Base-by-base conservation (phyloP, 2,888 invertebrate species). In the Metellina segmentata region DNA sequence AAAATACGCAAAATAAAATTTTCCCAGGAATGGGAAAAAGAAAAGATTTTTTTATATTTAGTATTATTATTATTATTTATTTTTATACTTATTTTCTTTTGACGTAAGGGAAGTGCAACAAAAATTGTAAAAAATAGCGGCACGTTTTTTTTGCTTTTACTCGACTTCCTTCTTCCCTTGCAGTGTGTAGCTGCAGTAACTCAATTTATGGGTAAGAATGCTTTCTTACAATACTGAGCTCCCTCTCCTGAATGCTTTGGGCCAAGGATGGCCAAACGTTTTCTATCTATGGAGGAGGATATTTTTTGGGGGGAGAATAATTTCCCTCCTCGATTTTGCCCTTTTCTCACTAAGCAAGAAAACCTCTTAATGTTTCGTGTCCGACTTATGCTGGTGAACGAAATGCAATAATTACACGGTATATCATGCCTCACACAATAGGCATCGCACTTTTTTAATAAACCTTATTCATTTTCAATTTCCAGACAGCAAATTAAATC, bases 1-100 rank as follows among this genome's bases (percentile, higher is more conserved):
- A 89, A 89, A 89, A 89, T 89, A 89, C 83, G 89, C 83, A 89
- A 89, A 89, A 77, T 85, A 89, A 89, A 89, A 85, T 89, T 83
- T 81, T 72, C 79, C 71, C 61, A 52, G 51, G 78, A 85, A 71
- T 77, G 83, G 81, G 75, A 81, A 75, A 82, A 83, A 78, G 77
- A 89, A 89, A 71, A 19, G 52, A 16, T 20, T 77, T 79, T 71
- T 74, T 83, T 71, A 19, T 82, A 48, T 20, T 71, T 72, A 49
- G 19, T 52, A 86, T 70, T 53, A 70, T 86, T 61, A 61, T 61
- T 61, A 61, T 61, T 61, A 61, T 61, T 61, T 61, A 61, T 79
- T 85, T 79, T 79, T 79, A n/a, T 77, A n/a, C n/a, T n/a, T n/a
- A n/a, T 89, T 69, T 53, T 52, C 69, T 77, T 86, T 70, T 20